Evolutionary conservation across 1,140 invertebrate genomes (phyloP).

Genomic region (Myzus persicae): DNA sequence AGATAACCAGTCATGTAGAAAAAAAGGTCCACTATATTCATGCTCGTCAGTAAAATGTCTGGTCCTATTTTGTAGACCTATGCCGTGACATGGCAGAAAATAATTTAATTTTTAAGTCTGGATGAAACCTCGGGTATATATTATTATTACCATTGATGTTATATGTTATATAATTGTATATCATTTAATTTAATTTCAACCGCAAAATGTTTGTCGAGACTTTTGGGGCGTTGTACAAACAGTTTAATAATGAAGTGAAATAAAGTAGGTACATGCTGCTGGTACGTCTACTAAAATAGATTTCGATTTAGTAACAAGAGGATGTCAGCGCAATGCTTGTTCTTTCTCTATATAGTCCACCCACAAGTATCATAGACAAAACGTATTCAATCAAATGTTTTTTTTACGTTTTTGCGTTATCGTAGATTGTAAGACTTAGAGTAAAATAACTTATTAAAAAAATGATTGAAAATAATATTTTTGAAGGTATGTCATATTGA

Average conservation of each 20-base stretch:
- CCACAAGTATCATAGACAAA: no score
- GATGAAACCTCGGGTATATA: no score
- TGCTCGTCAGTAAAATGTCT: not conserved
- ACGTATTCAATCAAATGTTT: no score
- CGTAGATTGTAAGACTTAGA: no score
- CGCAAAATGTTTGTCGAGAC: not conserved
- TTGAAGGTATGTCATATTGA: no score
- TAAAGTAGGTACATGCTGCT: not conserved
- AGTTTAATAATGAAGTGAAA: not conserved
- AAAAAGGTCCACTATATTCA: constrained; percentile 41
- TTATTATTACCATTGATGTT: no score
- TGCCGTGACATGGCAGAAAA: not conserved
- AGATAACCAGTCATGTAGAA: constrained; percentile 12
- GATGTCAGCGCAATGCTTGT: no score
- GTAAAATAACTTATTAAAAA: no score
- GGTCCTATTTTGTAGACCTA: not conserved
- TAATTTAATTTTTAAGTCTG: not conserved
- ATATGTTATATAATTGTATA: not conserved
- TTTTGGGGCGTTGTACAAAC: not conserved
- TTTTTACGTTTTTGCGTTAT: no score
- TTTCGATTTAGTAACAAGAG: not conserved
- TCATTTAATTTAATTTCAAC: not conserved
- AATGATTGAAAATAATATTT: no score
- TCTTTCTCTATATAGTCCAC: not conserved
- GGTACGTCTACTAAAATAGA: not conserved